These are phyloP conservation scores for Clarias batrachus DNA, from an alignment of 2,113 vertebrate species.

Conservation along the genomic window DNA sequence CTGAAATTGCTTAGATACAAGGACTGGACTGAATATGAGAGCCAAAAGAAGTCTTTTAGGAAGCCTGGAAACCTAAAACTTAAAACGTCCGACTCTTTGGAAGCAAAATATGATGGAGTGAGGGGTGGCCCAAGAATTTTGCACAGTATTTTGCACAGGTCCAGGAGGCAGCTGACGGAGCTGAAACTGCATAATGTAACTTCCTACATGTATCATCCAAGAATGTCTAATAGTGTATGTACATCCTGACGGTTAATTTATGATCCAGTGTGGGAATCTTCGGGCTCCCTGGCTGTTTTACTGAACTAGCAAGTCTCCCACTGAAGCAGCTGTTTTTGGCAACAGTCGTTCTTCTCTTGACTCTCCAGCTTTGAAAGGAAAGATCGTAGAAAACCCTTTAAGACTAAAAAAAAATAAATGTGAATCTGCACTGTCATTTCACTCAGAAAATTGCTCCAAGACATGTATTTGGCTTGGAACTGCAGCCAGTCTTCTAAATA, in stretches of 20 bases:
- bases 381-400: background rate
- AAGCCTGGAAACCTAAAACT: too few species aligned
- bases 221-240: background rate
- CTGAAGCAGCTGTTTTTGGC: background rate
- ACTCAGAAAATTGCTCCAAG: background rate
- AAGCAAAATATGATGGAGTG: too few species aligned
- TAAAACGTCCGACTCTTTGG: too few species aligned
- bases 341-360: background rate
- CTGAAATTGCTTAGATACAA: too few species aligned
- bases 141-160: background rate
- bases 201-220: background rate
- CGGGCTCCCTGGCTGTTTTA: background rate
- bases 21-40: too few species aligned
- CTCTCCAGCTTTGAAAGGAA: background rate
- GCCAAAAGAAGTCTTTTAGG: too few species aligned
- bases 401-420: background rate
- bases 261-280: conserved; percentile 16
- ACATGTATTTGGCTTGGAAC: conserved; percentile 24
- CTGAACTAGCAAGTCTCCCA: background rate
- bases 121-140: too few species aligned
- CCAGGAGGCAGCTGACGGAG: background rate
- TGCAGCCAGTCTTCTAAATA: conserved; percentile 9
- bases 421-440: background rate
- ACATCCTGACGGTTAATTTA: conserved; percentile 13
- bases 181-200: background rate